Conservation (phyloP, 2,797 vertebrate species). For the Sparidentex hasta region DNA sequence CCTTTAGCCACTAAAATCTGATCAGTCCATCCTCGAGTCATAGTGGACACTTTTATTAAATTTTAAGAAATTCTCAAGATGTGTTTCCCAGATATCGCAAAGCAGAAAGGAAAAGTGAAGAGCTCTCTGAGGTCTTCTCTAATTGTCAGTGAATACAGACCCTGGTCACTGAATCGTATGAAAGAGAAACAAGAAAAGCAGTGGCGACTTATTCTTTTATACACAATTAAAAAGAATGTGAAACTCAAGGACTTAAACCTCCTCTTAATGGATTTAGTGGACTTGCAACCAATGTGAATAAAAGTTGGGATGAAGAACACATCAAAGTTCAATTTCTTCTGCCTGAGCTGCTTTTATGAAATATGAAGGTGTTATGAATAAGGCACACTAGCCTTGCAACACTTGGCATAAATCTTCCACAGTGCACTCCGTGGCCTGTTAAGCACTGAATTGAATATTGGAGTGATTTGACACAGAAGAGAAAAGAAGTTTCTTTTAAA, state of each 20-base stretch:
- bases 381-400: conserved; percentile 53
- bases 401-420: conserved; percentile 62
- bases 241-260: conserved; percentile 38
- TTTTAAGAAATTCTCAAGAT: no score
- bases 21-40: no score
- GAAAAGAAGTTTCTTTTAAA: conserved; percentile 39
- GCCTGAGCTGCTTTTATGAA: conserved; percentile 63
- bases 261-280: conserved; percentile 49
- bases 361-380: conserved; percentile 67
- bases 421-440: conserved; percentile 45
- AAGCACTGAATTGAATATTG: conserved; percentile 60
- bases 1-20: no score
- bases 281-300: conserved; percentile 52
- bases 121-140: not conserved
- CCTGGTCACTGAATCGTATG: not conserved
- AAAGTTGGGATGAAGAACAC: conserved; percentile 49
- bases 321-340: conserved; percentile 62
- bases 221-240: conserved; percentile 39
- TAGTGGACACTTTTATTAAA: no score
- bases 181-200: conserved; percentile 3
- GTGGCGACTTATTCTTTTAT: conserved; percentile 11
- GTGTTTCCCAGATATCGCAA: no score
- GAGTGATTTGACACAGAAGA: conserved; percentile 46
- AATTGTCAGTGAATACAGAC: conserved; percentile 19
- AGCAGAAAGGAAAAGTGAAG: not conserved